phyloP scores from a whole-genome alignment of 2,797 vertebrate species.

The Novumbra hubbsi region DNA sequence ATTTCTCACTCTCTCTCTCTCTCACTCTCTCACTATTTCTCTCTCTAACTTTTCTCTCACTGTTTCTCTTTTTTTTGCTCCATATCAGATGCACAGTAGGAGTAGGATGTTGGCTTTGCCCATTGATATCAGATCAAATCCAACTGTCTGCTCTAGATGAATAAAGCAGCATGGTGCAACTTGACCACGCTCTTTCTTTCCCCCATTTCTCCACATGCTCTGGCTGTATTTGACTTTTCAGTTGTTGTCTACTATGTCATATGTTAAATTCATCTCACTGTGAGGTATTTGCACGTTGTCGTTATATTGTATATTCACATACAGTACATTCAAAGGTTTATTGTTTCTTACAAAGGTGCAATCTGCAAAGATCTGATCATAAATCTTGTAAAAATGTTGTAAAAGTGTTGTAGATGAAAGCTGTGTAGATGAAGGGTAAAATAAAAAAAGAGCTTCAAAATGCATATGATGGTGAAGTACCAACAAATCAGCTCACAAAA shows the following conservation, averaged over 20 bases:
- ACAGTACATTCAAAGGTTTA: too few relatives aligned
- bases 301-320: neutral
- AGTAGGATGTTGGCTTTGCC: conserved; percentile 53
- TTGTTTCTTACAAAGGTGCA: neutral
- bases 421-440: neutral
- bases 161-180: conserved; percentile 76
- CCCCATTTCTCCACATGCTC: neutral
- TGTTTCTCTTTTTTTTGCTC: too few relatives aligned
- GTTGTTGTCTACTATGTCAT: neutral
- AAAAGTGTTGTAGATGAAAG: neutral
- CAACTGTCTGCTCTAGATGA: conserved; percentile 67
- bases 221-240: conserved; percentile 20
- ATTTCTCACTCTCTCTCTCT: conserved; percentile 38
- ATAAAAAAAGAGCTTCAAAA: neutral
- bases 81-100: conserved; percentile 48
- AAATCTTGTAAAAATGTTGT: neutral
- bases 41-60: conserved; percentile 40
- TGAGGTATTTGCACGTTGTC: neutral
- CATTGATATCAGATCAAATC: conserved; percentile 73
- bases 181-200: conserved; percentile 36
- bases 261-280: neutral
- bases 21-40: neutral
- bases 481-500: neutral
- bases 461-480: neutral
- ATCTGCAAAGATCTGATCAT: neutral